Evolutionary conservation across 2,113 vertebrate species (phyloP).

Genomic region (Corvus moneduloides): DNA sequence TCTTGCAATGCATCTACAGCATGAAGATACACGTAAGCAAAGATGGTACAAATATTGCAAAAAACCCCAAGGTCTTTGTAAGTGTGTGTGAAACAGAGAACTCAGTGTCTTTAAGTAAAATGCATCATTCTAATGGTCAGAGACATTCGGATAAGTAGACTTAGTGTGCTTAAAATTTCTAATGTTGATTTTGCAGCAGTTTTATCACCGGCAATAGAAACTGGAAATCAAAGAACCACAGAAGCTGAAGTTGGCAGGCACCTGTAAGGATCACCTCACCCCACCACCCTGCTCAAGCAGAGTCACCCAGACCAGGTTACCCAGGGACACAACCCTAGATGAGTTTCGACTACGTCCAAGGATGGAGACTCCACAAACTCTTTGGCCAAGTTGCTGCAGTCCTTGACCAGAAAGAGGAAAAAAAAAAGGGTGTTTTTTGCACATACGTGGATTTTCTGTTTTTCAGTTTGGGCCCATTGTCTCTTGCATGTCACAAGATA

Average conservation of each 20-base stretch:
- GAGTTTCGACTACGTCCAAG: neutral
- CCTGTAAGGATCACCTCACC: neutral
- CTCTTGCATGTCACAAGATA: neutral
- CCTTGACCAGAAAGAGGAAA: neutral
- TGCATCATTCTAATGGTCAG: neutral
- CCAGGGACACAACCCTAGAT: neutral
- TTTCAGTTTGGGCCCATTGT: neutral
- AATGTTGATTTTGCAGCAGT: neutral
- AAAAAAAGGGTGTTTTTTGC: neutral
- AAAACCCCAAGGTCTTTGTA: neutral
- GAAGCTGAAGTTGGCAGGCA: neutral
- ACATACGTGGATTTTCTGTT: neutral
- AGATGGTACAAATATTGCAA: neutral
- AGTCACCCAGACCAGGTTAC: neutral
- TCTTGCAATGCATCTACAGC: neutral
- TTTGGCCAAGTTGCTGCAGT: neutral
- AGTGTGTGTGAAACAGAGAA: neutral
- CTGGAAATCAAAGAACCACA: neutral
- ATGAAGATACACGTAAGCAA: neutral
- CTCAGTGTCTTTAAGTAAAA: neutral
- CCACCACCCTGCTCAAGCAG: neutral
- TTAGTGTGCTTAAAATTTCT: neutral
- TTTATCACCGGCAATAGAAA: neutral
- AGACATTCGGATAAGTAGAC: neutral
- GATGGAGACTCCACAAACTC: neutral